phyloP scores from a whole-genome alignment of 1,140 invertebrate genomes.

The Zaprionus gabonicus region DNA sequence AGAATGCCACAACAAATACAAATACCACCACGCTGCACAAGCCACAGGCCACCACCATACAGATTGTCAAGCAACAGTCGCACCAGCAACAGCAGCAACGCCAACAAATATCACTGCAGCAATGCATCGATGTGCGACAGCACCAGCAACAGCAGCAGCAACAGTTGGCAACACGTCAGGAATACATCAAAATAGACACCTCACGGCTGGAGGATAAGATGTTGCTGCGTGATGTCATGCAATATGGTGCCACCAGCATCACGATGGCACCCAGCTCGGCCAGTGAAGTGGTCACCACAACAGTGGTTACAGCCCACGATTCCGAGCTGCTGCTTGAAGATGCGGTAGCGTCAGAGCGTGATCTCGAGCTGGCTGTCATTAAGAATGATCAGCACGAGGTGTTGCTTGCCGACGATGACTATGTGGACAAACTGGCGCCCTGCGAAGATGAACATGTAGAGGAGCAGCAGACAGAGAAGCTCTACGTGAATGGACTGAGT shows the following conservation, averaged over 20 bases:
- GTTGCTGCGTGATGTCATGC: constrained; percentile 77
- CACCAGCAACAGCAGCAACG: constrained; percentile 65
- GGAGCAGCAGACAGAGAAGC: constrained; percentile 44
- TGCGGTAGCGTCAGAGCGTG: constrained; percentile 66
- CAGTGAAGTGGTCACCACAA: constrained; percentile 47
- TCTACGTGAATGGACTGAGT: constrained; percentile 58
- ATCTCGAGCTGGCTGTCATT: constrained; percentile 64
- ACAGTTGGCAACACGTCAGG: constrained; percentile 50
- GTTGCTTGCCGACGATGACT: constrained; percentile 31
- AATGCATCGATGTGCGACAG: constrained; percentile 49
- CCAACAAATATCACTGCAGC: constrained; percentile 62
- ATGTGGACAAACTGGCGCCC: constrained; percentile 40
- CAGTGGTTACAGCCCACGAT: constrained; percentile 60
- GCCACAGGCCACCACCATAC: constrained; percentile 71
- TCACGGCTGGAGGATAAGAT: constrained; percentile 76
- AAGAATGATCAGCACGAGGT: constrained; percentile 55
- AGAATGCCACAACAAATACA: constrained; percentile 66
- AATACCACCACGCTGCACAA: constrained; percentile 65
- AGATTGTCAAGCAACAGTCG: constrained; percentile 76
- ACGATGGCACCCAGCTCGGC: constrained; percentile 50
- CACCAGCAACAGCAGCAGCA: constrained; percentile 41
- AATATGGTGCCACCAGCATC: constrained; percentile 73
- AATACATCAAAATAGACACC: constrained; percentile 80
- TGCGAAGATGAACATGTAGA: constrained; percentile 40
- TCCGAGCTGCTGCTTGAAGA: constrained; percentile 64